Evolutionary conservation across 2,797 vertebrate genomes (phyloP), one percentile per base, ranked within the genome.

Genomic region (Pangasius mekongensis): DNA sequence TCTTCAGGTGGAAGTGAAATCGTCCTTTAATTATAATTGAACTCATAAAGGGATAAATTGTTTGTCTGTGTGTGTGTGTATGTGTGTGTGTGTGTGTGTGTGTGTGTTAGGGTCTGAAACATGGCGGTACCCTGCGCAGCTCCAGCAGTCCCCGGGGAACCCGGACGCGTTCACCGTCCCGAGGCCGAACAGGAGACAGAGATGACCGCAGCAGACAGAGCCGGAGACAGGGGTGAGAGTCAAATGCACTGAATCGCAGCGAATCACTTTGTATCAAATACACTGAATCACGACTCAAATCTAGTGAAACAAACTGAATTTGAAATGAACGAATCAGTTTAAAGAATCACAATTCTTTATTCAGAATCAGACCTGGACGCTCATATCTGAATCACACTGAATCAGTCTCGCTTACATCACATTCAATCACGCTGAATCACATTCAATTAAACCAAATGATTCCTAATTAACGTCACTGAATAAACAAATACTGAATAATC

Each of bases 91-190:
- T 78, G 56, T 82, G 54, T 87, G 14, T 77, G 20, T 83, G 56
- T 88, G 71, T 89, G 52, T 94, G 91, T 74, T 94, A 97, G 96
- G 96, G 97, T 13, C 95, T 96, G 74, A 97, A 98, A 84, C 96
- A 97, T 86, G 95, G 98, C 64, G 96, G 97, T 52, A 98, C 98
- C 85, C 92, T 98, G 54, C 96, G 97, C 77, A 98, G 97, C 92
- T 97, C 97, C 93, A 98, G 98, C 94, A 98, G 97, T 89, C 97
- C 98, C 84, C 94, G 97, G n/a, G 97, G 97, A 0, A 97, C 97
- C 8, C 94, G 98, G 80, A 97, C 96, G 0, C 96, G 97, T 27
- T 98, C 98, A 36, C 98, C 97, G 0, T 98, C 98, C 87, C 94
- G 98, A 36, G 97, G 97, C 54, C 94, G 97, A 0, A 96, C 96